These are phyloP conservation scores for Parambassis ranga DNA, from an alignment of 2,797 vertebrate species.

Conservation along the genomic window DNA sequence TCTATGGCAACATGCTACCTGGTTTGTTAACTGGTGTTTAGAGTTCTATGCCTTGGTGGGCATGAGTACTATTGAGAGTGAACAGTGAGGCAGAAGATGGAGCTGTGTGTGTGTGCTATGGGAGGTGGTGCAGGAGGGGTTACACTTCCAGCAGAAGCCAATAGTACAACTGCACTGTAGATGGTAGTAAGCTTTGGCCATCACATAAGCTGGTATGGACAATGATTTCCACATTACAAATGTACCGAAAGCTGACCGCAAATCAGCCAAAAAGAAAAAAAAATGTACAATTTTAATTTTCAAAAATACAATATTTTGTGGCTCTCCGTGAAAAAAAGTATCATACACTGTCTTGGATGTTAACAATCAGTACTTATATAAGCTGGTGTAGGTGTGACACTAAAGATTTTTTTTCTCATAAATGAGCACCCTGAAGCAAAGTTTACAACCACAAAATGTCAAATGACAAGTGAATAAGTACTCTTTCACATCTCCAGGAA, in stretches of 20 bases:
- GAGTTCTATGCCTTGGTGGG: conserved; percentile 7
- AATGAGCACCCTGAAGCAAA: conserved; percentile 38
- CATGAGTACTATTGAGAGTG: conserved; percentile 39
- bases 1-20: conserved; percentile 59
- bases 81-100: conserved; percentile 10
- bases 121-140: not conserved
- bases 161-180: conserved; percentile 12
- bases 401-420: not conserved
- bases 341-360: not conserved
- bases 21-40: conserved; percentile 34
- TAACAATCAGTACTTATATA: conserved; percentile 36
- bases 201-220: conserved; percentile 39
- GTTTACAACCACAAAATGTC: conserved; percentile 8
- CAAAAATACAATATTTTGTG: conserved; percentile 37
- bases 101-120: not conserved
- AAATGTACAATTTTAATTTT: conserved; percentile 17
- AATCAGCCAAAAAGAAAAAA: not conserved
- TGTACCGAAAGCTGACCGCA: conserved; percentile 28
- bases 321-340: conserved; percentile 10
- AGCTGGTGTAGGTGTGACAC: conserved; percentile 62
- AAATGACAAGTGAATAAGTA: conserved; percentile 7
- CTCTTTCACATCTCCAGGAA: conserved; percentile 33
- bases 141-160: conserved; percentile 15
- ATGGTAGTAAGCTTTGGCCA: conserved; percentile 52
- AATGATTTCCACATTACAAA: conserved; percentile 14